Percentiles rank a stretch among this genome's conserved stretches.
Conservation (phyloP, 1,140 invertebrate species). For the Dolichoris vasculosae region DNA sequence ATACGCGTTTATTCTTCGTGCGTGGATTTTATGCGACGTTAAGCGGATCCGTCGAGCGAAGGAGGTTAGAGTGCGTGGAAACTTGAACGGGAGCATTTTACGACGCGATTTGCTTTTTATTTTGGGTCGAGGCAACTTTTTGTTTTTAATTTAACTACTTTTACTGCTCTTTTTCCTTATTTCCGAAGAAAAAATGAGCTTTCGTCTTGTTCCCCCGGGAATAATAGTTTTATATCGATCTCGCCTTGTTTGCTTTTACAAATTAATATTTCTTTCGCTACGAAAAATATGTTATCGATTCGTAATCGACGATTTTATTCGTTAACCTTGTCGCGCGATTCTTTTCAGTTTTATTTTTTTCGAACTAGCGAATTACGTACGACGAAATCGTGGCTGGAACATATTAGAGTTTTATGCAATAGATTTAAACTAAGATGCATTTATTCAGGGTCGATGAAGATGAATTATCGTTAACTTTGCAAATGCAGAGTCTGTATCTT, state of each 20-base stretch:
- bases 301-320: too few species aligned
- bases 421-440: too few species aligned
- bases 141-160: background rate
- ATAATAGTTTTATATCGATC: background rate
- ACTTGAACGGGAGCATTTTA: slow-evolving; percentile 22
- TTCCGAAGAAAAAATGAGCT: background rate
- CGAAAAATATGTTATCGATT: too few species aligned
- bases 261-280: background rate
- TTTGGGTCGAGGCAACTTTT: background rate
- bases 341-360: too few species aligned
- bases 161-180: background rate
- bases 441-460: too few species aligned
- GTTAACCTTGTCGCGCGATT: too few species aligned
- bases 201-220: background rate
- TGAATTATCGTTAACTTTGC: too few species aligned
- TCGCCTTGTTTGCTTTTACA: background rate
- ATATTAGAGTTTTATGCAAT: too few species aligned
- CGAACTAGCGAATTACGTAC: too few species aligned
- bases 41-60: slow-evolving; percentile 25
- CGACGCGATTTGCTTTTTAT: background rate
- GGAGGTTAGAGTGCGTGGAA: background rate
- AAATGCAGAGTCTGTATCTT: too few species aligned
- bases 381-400: too few species aligned
- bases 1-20: slow-evolving; percentile 38
- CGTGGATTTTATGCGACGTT: slow-evolving; percentile 48